Percentiles rank a stretch among this genome's conserved stretches.
Evolutionary conservation across 2,797 vertebrate species (phyloP).

Genomic region (Denticeps clupeoides): DNA sequence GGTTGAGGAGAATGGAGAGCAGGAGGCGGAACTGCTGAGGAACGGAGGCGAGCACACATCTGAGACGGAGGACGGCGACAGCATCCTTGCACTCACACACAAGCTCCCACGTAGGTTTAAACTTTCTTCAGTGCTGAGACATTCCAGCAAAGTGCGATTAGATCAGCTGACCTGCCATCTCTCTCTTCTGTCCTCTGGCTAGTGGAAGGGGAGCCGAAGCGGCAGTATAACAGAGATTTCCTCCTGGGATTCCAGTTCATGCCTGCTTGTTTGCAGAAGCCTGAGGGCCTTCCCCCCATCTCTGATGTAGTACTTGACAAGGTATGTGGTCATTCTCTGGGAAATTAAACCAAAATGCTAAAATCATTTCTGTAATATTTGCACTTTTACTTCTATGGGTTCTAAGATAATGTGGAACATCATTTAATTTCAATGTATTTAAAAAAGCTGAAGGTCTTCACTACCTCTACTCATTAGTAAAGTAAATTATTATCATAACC

Average conservation of each 20-base stretch:
- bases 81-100: slow-evolving; percentile 47
- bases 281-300: slow-evolving; percentile 90
- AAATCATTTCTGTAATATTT: too few species aligned
- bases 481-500: too few species aligned
- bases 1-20: slow-evolving; percentile 75
- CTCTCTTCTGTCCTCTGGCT: slow-evolving; percentile 40
- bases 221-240: slow-evolving; percentile 84
- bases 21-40: slow-evolving; percentile 66
- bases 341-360: too few species aligned
- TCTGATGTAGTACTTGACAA: slow-evolving; percentile 95
- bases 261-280: slow-evolving; percentile 89
- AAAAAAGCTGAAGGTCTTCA: too few species aligned
- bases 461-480: too few species aligned
- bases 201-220: slow-evolving; percentile 77
- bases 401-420: too few species aligned
- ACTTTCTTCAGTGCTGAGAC: not conserved
- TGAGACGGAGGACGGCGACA: slow-evolving; percentile 69
- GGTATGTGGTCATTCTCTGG: slow-evolving; percentile 47
- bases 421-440: too few species aligned
- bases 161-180: too few species aligned
- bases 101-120: slow-evolving; percentile 34
- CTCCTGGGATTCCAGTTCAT: slow-evolving; percentile 93
- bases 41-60: slow-evolving; percentile 76
- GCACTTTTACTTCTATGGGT: too few species aligned
- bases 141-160: not conserved